Evolutionary conservation across 2,888 invertebrate genomes (phyloP), one percentile per base, ranked within the genome.

Genomic region (Eupithecia subumbrata): DNA sequence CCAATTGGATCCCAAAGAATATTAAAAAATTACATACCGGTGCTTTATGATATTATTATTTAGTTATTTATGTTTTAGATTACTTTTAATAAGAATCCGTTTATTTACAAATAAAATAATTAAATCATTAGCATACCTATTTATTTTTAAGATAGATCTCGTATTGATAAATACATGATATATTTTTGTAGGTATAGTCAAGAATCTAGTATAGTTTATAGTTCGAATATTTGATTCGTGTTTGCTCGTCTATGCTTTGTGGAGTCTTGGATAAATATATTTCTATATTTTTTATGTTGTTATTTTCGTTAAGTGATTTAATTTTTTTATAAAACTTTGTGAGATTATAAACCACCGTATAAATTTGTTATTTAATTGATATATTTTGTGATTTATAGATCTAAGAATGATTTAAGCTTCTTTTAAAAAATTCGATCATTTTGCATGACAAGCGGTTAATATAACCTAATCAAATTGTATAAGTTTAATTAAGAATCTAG

Each of bases 1-100:
- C 93, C 92, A 30, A 91, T 86, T 87, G 86, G 73, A 84, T 87
- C 84, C 92, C 92, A 92, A 93, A 92, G 91, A 92, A 89, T 90
- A 85, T 86, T 86, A 56, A 56, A 22, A n/a, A 56, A 56, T 14
- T 60, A 60, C 60, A 5, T 82, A 72, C 78, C 75, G 86, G 86
- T 90, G 87, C 87, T 89, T 86, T 82, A 83, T 85, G 52, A 80
- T 74, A 71, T 78, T 77, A 30, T 75, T 77, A 69, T 76, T 22
- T 56, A 56, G 64, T 72, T 67, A 11, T 68, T 56, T 71, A 66
- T 71, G 67, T 30, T 37, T 25, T 69, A 56, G 52, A 22, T 56
- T 22, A 56, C 22, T 11, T 52, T 56, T 56, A 37, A 60, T 70
- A 45, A 22, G 74, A 76, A 73, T 74, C 45, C 66, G 18, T 70